These are phyloP conservation scores for Eospalax fontanierii DNA, from an alignment of 2,797 vertebrate genomes.

Conservation along the genomic window DNA sequence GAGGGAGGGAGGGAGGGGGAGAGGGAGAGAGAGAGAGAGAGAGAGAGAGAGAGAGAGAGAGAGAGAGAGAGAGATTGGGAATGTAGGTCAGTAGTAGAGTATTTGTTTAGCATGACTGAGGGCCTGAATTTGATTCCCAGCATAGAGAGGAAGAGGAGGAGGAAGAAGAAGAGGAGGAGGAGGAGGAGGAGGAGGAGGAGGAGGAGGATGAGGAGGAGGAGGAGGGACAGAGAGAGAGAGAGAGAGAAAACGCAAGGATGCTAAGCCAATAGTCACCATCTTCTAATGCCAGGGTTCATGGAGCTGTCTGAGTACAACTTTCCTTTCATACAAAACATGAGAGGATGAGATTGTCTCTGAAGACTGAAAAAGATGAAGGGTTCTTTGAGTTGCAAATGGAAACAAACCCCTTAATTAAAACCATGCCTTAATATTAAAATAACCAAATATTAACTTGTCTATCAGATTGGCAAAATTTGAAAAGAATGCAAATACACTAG, in stretches of 20 bases:
- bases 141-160: not conserved
- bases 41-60: not conserved
- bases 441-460: slow-evolving; percentile 54
- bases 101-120: not conserved
- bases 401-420: slow-evolving; percentile 74
- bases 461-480: slow-evolving; percentile 70
- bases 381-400: slow-evolving; percentile 55
- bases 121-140: not conserved
- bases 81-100: not conserved
- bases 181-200: too few species aligned
- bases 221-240: not conserved
- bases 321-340: slow-evolving; percentile 24
- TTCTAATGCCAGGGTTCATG: not conserved
- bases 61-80: not conserved
- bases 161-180: too few species aligned
- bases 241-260: not conserved
- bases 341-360: slow-evolving; percentile 55
- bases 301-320: not conserved
- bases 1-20: too few species aligned
- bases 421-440: slow-evolving; percentile 56
- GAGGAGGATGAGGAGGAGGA: not conserved
- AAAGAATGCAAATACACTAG: slow-evolving; percentile 52
- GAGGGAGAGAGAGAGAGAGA: not conserved
- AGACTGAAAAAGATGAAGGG: slow-evolving; percentile 67
- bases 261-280: not conserved